These are phyloP conservation scores for Rhabditoides inermis DNA, from an alignment of 2,888 invertebrate genomes.

Conservation along the genomic window DNA sequence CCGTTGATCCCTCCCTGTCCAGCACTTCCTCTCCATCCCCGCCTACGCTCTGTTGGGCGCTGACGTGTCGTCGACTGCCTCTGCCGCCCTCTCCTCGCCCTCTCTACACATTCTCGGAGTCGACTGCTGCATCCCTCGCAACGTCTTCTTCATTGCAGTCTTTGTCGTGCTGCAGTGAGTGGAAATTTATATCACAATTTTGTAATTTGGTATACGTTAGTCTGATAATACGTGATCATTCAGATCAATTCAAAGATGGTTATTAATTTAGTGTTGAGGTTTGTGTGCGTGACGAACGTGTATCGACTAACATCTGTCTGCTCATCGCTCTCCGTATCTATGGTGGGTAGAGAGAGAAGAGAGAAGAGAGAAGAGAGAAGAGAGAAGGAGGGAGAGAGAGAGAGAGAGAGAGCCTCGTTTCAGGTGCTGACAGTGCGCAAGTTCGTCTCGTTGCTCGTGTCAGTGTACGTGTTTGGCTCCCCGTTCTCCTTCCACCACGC, in stretches of 20 bases:
- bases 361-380: too few relatives aligned
- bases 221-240: too few relatives aligned
- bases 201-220: too few relatives aligned
- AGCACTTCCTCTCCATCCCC: constrained; percentile 81
- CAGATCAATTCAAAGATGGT: too few relatives aligned
- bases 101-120: constrained; percentile 51
- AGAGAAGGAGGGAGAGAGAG: too few relatives aligned
- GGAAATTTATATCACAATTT: constrained; percentile 66
- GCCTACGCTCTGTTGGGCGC: constrained; percentile 71
- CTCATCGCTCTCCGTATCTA: constrained; percentile 80
- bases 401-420: too few relatives aligned
- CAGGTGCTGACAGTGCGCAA: constrained; percentile 89
- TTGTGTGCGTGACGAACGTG: constrained; percentile 72
- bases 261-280: constrained; percentile 55
- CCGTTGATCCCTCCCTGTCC: not conserved
- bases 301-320: constrained; percentile 80
- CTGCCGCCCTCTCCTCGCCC: constrained; percentile 62
- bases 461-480: constrained; percentile 85
- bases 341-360: too few relatives aligned
- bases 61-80: constrained; percentile 70
- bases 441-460: constrained; percentile 83
- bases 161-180: constrained; percentile 10
- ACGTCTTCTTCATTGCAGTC: constrained; percentile 56
- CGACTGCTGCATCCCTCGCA: constrained; percentile 62
- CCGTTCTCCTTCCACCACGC: constrained; percentile 83